Evolutionary conservation across 2,113 vertebrate species (phyloP).

Genomic region (Oryzias javanicus): DNA sequence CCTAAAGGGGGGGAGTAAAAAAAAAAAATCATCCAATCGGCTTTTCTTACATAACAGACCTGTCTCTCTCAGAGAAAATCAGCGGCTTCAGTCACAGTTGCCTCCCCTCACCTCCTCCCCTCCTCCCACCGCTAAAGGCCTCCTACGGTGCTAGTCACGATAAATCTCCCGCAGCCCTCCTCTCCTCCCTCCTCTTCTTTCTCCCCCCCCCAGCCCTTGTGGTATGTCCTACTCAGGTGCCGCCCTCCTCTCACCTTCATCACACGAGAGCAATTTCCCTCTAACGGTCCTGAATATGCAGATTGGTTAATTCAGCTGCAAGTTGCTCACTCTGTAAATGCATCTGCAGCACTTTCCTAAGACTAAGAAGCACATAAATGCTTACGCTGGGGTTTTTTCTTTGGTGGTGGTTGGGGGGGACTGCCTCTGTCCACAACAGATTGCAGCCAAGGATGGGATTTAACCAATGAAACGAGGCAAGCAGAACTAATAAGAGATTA

Average conservation of each 20-base stretch:
- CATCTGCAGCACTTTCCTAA: conserved; percentile 80
- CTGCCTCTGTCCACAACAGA: conserved; percentile 53
- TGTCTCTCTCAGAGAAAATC: conserved; percentile 49
- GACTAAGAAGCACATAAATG: conserved; percentile 72
- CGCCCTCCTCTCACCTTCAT: conserved; percentile 37
- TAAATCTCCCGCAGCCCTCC: conserved; percentile 53
- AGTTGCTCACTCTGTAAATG: conserved; percentile 72
- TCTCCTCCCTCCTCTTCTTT: conserved; percentile 15
- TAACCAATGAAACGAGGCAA: conserved; percentile 41
- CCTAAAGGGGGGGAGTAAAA: conserved; percentile 33
- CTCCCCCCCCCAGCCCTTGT: conserved; percentile 22
- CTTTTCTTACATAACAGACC: conserved; percentile 59
- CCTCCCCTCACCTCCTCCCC: conserved; percentile 4
- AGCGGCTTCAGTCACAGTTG: conserved; percentile 31
- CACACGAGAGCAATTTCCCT: conserved; percentile 56
- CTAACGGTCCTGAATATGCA: conserved; percentile 74
- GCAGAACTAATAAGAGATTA: conserved; percentile 68
- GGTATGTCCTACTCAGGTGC: conserved; percentile 47
- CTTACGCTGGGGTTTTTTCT: conserved; percentile 68
- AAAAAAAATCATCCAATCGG: conserved; percentile 23
- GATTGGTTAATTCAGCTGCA: conserved; percentile 77
- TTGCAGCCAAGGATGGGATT: conserved; percentile 62
- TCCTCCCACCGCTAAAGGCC: conserved; percentile 37
- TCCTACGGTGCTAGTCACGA: conserved; percentile 46
- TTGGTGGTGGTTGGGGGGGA: conserved; percentile 42